phyloP scores from a whole-genome alignment of 2,888 invertebrate genomes.

The Clistopyga incitator region DNA sequence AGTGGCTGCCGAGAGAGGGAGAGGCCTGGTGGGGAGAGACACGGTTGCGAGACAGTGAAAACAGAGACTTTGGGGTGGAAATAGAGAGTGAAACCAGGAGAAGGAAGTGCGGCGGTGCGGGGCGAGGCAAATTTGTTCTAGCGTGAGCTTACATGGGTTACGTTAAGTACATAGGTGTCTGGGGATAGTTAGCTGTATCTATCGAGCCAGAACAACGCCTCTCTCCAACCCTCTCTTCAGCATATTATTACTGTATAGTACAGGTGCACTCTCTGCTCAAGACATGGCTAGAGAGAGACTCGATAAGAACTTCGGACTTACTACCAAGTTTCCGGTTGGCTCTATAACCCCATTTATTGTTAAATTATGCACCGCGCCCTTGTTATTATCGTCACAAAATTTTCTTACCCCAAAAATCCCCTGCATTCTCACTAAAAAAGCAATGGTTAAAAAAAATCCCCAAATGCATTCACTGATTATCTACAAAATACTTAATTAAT shows the following conservation, averaged over 20 bases:
- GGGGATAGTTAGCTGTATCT: constrained; percentile 79
- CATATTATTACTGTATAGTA: constrained; percentile 53
- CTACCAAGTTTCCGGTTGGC: constrained; percentile 46
- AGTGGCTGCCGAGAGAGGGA: constrained; percentile 50
- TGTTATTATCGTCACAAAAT: constrained; percentile 32
- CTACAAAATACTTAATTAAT: no score
- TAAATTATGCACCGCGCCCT: constrained; percentile 65
- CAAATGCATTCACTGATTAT: no score
- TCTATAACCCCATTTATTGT: constrained; percentile 56
- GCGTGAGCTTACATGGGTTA: constrained; percentile 84
- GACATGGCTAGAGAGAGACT: constrained; percentile 48
- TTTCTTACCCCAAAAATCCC: background rate
- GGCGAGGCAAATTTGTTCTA: constrained; percentile 81
- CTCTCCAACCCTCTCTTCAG: constrained; percentile 40
- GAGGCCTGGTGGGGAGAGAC: constrained; percentile 44
- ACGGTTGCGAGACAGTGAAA: constrained; percentile 42
- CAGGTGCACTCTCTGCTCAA: constrained; percentile 49
- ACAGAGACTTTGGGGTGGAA: constrained; percentile 75
- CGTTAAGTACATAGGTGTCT: constrained; percentile 84
- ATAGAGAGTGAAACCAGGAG: constrained; percentile 72
- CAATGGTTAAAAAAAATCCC: background rate
- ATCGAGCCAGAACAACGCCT: constrained; percentile 72
- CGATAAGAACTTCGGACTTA: constrained; percentile 67
- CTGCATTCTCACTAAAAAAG: background rate
- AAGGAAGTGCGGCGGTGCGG: constrained; percentile 28